Percentiles rank a stretch among this genome's conserved stretches.
These are phyloP conservation scores for Mystacides longicornis DNA, from an alignment of 2,888 invertebrate species.

Conservation along the genomic window DNA sequence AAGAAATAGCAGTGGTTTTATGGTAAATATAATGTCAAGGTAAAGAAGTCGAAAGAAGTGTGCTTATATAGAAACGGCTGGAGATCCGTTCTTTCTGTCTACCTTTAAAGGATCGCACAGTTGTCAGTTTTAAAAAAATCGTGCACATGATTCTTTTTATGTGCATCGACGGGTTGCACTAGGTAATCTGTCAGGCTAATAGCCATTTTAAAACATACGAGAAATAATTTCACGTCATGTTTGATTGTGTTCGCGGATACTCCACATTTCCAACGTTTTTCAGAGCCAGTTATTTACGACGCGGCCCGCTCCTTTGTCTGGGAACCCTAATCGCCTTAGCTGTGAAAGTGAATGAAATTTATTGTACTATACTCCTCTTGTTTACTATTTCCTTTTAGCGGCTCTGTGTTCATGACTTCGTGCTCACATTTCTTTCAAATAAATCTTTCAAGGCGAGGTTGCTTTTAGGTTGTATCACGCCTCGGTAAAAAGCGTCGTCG, in stretches of 20 bases:
- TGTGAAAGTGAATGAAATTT: conserved; percentile 24
- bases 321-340: conserved; percentile 16
- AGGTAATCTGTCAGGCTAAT: background rate
- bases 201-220: background rate
- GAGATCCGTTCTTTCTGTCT: too few relatives aligned
- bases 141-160: too few relatives aligned
- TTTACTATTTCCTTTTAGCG: conserved; percentile 23
- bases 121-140: too few relatives aligned
- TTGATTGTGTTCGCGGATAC: conserved; percentile 3
- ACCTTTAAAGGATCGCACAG: too few relatives aligned
- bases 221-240: background rate
- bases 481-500: conserved; percentile 9
- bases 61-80: too few relatives aligned
- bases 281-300: conserved; percentile 2
- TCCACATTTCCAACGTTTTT: conserved; percentile 5
- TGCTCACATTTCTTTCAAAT: conserved; percentile 22
- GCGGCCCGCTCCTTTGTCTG: conserved; percentile 9
- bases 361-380: conserved; percentile 20
- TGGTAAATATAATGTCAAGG: too few relatives aligned
- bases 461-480: too few relatives aligned
- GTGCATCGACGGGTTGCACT: too few relatives aligned
- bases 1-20: too few relatives aligned
- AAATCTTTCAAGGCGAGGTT: conserved; percentile 14
- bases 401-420: conserved; percentile 21
- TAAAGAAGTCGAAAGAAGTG: too few relatives aligned